A percentile compares a stretch with the other conserved stretches of the same genome.
Evolutionary conservation across 2,113 vertebrate genomes (phyloP).

Genomic region (Excalfactoria chinensis): DNA sequence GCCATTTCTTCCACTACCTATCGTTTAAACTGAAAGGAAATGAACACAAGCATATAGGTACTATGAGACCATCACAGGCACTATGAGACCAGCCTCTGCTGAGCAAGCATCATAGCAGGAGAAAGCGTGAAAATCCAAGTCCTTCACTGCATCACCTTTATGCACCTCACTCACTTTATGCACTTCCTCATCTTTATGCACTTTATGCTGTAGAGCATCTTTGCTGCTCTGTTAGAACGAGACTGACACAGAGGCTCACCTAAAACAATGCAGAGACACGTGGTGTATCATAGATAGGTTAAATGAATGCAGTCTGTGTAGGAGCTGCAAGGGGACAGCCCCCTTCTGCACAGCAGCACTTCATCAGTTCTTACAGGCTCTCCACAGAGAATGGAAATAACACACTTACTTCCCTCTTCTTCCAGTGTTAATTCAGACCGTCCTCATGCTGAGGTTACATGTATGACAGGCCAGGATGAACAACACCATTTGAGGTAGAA

Average conservation of each 20-base stretch:
- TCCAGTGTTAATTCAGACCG: not conserved
- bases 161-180: no score
- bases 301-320: not conserved
- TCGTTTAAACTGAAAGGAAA: not conserved
- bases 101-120: constrained; percentile 93
- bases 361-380: not conserved
- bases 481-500: not conserved
- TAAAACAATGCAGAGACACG: constrained; percentile 37
- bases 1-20: not conserved
- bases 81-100: constrained; percentile 84
- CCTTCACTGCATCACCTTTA: constrained; percentile 76
- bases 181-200: constrained; percentile 78
- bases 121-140: constrained; percentile 90
- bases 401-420: not conserved
- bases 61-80: constrained; percentile 75
- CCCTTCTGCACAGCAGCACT: not conserved
- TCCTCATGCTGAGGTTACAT: not conserved
- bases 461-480: not conserved
- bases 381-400: not conserved
- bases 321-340: not conserved
- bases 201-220: constrained; percentile 83
- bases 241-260: constrained; percentile 81
- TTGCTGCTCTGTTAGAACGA: constrained; percentile 83
- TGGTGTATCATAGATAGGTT: not conserved
- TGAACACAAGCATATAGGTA: constrained; percentile 63